These are phyloP conservation scores for Tenualosa thibaudeaui DNA, from an alignment of 2,797 vertebrate species.

Conservation along the genomic window DNA sequence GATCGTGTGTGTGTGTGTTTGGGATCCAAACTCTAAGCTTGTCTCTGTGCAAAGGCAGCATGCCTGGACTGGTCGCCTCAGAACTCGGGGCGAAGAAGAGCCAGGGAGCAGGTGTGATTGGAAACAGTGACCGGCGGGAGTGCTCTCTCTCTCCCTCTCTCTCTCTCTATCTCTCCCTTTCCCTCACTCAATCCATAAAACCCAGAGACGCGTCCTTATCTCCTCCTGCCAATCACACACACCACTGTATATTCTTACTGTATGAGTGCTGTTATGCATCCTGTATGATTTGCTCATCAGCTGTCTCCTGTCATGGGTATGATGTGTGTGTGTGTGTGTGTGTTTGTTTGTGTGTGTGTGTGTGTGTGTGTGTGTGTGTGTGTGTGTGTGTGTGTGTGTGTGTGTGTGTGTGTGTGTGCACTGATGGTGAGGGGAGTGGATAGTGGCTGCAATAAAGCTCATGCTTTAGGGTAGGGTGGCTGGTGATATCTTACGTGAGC, in stretches of 20 bases:
- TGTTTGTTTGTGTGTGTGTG: background rate
- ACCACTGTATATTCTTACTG: constrained; percentile 18
- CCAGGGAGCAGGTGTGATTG: constrained; percentile 65
- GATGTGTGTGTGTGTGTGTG: constrained; percentile 17
- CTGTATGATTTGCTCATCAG: background rate
- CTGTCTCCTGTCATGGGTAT: background rate
- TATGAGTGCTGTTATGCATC: background rate
- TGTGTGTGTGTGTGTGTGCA: constrained; percentile 4
- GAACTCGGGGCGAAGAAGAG: constrained; percentile 57
- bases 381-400: constrained; percentile 23
- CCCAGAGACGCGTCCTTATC: constrained; percentile 35
- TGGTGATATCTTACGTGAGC: background rate
- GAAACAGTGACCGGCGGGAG: constrained; percentile 55
- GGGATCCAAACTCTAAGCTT: background rate
- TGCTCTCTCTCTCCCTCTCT: constrained; percentile 38
- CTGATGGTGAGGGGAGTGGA: background rate
- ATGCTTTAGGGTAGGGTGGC: background rate
- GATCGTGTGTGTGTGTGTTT: constrained; percentile 1
- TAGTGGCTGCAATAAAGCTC: background rate
- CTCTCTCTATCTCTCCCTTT: background rate
- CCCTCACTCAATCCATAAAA: background rate
- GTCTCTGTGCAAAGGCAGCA: constrained; percentile 32
- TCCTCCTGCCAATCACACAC: constrained; percentile 40
- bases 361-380: background rate
- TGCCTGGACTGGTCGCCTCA: constrained; percentile 65